Base-by-base conservation (phyloP, 2,113 vertebrate genomes). In the Eublepharis macularius region DNA sequence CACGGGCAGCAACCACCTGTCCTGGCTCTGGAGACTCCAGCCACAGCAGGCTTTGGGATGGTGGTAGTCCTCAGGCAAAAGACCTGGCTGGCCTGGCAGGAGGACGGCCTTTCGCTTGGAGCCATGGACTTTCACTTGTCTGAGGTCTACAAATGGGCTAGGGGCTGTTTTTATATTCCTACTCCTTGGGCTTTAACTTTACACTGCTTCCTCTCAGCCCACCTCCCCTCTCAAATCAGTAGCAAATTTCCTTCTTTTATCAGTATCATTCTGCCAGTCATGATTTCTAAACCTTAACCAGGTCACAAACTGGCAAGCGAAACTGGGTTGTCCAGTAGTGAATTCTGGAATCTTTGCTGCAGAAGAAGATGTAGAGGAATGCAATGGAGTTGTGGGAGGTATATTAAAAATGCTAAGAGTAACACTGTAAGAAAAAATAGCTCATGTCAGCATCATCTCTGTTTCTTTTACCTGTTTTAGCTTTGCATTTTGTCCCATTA, bases 401-500 rank as follows among this genome's bases (percentile, higher is more conserved):
- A 14, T 73, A 43, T 69, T 49, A 51, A 77, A 65, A 76, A 19
- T 39, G 12, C 32, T 49, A 47, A 83, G 60, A 34, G 13, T 83
- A 16, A 26, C 14, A 76, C 39, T 45, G 43, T 51, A 65, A 43
- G 19, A 68, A 39, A 84, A 54, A 16, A 4, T 54, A 63, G 57
- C 74, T 57, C n/a, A 34, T 49, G 11, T 36, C 74, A 51, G 8
- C 13, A 76, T 51, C 45, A 19, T 69, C 19, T 66, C 12, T 17
- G 16, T 41, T 72, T 47, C 57, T 60, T 24, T 60, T 60, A 83
- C 89, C 74, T 19, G 76, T 43, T 86, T 91, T 83, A 90, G 85
- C 83, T 66, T 90, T 29, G 43, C 77, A 75, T 78, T 89, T 80
- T 87, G 90, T 89, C 81, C 81, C n/a, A 83, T 85, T 87, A 36